These are phyloP conservation scores for Aradus depressus DNA, from an alignment of 2,888 invertebrate species.

Conservation along the genomic window DNA sequence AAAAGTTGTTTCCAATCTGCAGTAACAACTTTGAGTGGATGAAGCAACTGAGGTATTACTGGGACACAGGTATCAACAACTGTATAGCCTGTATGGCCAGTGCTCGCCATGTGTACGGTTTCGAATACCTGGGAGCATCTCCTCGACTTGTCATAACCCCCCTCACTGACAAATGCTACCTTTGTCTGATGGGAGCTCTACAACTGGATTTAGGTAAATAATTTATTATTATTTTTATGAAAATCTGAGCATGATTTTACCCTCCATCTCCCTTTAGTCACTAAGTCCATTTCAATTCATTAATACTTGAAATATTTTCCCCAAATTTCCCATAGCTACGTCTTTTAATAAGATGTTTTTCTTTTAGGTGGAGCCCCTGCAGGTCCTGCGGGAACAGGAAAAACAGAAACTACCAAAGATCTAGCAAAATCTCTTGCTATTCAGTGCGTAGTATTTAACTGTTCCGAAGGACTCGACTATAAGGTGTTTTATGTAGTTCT, in stretches of 20 bases:
- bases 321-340: background rate
- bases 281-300: background rate
- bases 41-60: conserved; percentile 82
- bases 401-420: conserved; percentile 76
- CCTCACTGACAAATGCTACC: conserved; percentile 53
- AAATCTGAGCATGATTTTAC: background rate
- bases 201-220: conserved; percentile 49
- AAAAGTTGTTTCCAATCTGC: conserved; percentile 1
- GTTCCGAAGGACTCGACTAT: conserved; percentile 69
- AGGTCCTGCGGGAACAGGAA: conserved; percentile 67
- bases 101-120: conserved; percentile 63
- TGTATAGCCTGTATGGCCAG: conserved; percentile 77
- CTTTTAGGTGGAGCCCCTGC: conserved; percentile 69
- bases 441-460: conserved; percentile 76
- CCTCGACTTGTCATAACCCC: conserved; percentile 56
- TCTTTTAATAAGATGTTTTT: background rate
- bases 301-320: background rate
- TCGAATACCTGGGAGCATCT: conserved; percentile 71
- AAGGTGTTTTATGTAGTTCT: conserved; percentile 43
- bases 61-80: conserved; percentile 65
- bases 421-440: conserved; percentile 69
- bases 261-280: background rate
- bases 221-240: background rate
- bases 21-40: conserved; percentile 65
- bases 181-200: conserved; percentile 53